These are phyloP conservation scores for Syngnathus floridae DNA, from an alignment of 2,113 vertebrate species.

Conservation along the genomic window DNA sequence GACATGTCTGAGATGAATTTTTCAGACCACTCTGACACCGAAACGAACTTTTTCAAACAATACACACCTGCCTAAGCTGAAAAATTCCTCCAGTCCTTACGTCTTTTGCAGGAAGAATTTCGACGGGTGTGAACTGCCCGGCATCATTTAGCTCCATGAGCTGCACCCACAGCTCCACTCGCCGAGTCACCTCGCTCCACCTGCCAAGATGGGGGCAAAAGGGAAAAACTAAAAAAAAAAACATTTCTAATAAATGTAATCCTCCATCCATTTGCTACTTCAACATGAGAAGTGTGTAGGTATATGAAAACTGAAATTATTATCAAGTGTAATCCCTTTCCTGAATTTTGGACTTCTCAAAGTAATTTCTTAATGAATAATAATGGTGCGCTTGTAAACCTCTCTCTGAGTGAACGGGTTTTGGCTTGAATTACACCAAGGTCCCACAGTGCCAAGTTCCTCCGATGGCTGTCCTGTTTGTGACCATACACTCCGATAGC, in stretches of 20 bases:
- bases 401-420: conserved; percentile 90
- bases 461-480: conserved; percentile 81
- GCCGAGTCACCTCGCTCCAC: conserved; percentile 96
- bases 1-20: background rate
- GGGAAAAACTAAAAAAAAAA: background rate
- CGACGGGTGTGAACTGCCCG: conserved; percentile 87
- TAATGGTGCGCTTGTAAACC: conserved; percentile 62
- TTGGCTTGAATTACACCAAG: conserved; percentile 96
- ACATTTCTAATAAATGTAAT: background rate
- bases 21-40: background rate
- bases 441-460: conserved; percentile 89
- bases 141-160: conserved; percentile 93
- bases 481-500: conserved; percentile 93
- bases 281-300: too few relatives aligned
- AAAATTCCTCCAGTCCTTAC: conserved; percentile 87
- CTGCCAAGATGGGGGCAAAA: conserved; percentile 53
- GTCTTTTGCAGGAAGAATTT: conserved; percentile 83
- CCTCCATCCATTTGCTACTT: background rate
- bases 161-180: conserved; percentile 90
- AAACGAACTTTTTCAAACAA: background rate
- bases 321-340: background rate
- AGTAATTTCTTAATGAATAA: background rate
- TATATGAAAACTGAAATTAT: too few relatives aligned
- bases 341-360: background rate
- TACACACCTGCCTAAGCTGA: conserved; percentile 87